These are phyloP conservation scores for Tapirus indicus DNA, from an alignment of 2,797 vertebrate genomes.

Conservation along the genomic window DNA sequence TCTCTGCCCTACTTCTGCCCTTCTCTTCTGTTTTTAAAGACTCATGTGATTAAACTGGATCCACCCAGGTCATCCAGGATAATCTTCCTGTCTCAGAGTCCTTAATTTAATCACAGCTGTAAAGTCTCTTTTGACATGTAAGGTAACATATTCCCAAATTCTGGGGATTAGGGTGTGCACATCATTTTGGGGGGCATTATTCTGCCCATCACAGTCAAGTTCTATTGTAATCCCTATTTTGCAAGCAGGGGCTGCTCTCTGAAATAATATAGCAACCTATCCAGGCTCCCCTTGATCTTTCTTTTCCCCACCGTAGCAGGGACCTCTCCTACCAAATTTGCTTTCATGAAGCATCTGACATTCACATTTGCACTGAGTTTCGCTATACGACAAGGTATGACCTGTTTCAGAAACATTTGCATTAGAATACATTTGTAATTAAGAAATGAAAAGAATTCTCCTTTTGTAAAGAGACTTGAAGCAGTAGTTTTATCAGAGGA, in stretches of 20 bases:
- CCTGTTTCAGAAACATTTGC: background rate
- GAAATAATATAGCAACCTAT: background rate
- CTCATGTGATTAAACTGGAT: background rate
- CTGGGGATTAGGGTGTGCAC: background rate
- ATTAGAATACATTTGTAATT: slow-evolving; percentile 3
- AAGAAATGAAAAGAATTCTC: background rate
- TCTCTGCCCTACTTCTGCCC: background rate
- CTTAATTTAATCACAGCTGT: background rate
- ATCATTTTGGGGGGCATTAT: background rate
- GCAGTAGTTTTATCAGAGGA: background rate
- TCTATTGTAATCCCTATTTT: background rate
- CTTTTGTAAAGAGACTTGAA: background rate
- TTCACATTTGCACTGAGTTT: background rate
- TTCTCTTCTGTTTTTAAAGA: background rate
- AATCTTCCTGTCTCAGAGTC: background rate
- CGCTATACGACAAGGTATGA: background rate
- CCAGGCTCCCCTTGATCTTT: background rate
- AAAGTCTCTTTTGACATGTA: background rate
- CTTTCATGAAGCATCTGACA: background rate
- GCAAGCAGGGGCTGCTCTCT: background rate
- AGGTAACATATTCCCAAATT: background rate
- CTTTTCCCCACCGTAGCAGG: background rate
- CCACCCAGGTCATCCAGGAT: background rate
- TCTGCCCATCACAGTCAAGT: background rate
- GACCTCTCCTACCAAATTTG: background rate